Evolutionary conservation across 1,140 invertebrate species (phyloP).

Genomic region (Pseudomyrmex dendroicus): DNA sequence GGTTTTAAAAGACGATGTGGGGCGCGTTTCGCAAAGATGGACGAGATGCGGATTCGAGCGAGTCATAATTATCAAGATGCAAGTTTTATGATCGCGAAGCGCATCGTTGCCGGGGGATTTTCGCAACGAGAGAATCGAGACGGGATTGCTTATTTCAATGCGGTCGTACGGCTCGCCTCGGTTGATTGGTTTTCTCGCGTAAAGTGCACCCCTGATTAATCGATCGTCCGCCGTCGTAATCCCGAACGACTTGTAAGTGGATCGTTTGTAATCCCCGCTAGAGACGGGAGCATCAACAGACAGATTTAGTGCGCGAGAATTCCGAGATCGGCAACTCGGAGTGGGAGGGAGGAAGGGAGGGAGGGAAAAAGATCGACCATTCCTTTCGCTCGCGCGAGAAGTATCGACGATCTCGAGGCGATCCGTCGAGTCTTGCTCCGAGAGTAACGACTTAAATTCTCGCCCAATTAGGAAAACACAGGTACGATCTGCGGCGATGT

Average conservation of each 20-base stretch:
- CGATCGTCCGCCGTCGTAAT: constrained; percentile 64
- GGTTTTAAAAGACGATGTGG: not conserved
- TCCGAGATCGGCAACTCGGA: constrained; percentile 35
- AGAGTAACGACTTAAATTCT: constrained; percentile 35
- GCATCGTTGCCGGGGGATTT: constrained; percentile 37
- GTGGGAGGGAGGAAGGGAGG: not conserved
- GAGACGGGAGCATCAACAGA: constrained; percentile 36
- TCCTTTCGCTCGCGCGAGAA: not conserved
- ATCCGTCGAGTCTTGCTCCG: constrained; percentile 37
- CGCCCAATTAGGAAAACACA: constrained; percentile 22
- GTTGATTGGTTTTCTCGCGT: constrained; percentile 40
- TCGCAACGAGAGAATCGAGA: constrained; percentile 44
- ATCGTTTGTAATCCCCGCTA: constrained; percentile 65
- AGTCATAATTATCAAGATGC: constrained; percentile 49
- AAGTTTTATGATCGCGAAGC: constrained; percentile 7
- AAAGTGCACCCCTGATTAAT: constrained; percentile 65
- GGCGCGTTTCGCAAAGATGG: constrained; percentile 46
- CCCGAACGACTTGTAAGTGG: constrained; percentile 68
- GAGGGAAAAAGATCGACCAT: not conserved
- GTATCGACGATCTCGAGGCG: constrained; percentile 11
- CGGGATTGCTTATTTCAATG: constrained; percentile 57
- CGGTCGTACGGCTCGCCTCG: constrained; percentile 18
- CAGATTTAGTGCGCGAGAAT: constrained; percentile 60
- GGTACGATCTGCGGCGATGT: constrained; percentile 17
- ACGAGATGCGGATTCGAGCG: not conserved